Conservation (phyloP, 2,888 invertebrate species). For the Drosophila limbata region DNA sequence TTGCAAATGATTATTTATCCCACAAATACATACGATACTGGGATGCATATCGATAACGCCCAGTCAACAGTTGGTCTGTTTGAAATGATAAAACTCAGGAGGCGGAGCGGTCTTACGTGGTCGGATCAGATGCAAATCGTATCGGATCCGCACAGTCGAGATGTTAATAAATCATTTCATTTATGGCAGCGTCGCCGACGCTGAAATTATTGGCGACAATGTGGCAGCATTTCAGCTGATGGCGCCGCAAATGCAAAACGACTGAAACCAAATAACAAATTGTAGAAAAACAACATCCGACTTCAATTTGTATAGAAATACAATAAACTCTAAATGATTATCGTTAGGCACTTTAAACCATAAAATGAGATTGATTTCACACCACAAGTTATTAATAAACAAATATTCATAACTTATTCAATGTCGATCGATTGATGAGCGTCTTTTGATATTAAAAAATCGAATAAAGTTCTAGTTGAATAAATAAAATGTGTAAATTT, state of each 20-base stretch:
- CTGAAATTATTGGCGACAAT: constrained; percentile 79
- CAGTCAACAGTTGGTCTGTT: constrained; percentile 9
- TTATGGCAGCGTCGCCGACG: constrained; percentile 60
- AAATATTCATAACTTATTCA: background rate
- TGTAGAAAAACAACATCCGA: constrained; percentile 26
- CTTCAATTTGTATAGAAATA: background rate
- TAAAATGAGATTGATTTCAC: background rate
- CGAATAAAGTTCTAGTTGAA: too few species aligned
- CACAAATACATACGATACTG: constrained; percentile 3
- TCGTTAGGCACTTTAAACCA: background rate
- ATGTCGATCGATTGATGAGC: too few species aligned
- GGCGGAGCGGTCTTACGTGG: constrained; percentile 4
- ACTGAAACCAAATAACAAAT: constrained; percentile 3
- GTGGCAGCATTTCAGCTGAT: constrained; percentile 55
- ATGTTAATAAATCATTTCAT: constrained; percentile 71
- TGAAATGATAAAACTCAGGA: constrained; percentile 16
- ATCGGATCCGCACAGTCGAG: constrained; percentile 23
- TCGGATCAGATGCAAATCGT: constrained; percentile 26
- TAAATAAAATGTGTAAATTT: too few species aligned
- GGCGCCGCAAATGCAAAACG: constrained; percentile 40
- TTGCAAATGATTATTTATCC: constrained; percentile 53
- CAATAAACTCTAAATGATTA: background rate
- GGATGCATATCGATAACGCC: constrained; percentile 23
- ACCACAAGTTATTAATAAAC: too few species aligned
- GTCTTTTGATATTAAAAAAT: too few species aligned